A percentile compares a stretch with the other conserved stretches of the same genome.
phyloP scores from a whole-genome alignment of 2,888 invertebrate species.

The Cephus pygmeus region DNA sequence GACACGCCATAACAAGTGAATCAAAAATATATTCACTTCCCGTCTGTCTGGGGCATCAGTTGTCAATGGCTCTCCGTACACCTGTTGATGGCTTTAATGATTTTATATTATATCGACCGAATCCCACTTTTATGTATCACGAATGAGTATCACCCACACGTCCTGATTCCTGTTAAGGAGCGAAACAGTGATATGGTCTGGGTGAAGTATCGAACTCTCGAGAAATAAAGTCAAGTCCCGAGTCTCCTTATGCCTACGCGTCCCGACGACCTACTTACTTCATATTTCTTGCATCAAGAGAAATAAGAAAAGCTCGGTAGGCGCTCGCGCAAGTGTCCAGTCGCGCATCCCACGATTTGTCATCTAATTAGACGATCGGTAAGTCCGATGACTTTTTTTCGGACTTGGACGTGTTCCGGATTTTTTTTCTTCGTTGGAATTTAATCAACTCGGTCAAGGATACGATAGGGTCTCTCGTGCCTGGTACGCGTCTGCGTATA shows the following conservation, averaged over 20 bases:
- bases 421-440: neutral
- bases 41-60: neutral
- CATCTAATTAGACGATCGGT: constrained; percentile 38
- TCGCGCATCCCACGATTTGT: constrained; percentile 31
- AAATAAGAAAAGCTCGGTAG: neutral
- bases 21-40: neutral
- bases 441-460: constrained; percentile 6
- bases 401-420: neutral
- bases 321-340: neutral
- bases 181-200: constrained; percentile 29
- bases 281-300: neutral
- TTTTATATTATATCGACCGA: neutral
- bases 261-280: neutral
- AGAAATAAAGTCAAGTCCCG: neutral
- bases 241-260: constrained; percentile 6
- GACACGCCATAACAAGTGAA: neutral
- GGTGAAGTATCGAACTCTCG: neutral
- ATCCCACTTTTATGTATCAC: constrained; percentile 33
- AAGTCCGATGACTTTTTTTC: neutral
- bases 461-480: neutral
- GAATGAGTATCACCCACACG: constrained; percentile 41
- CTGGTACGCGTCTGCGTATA: no score
- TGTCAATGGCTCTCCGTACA: neutral
- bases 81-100: neutral
- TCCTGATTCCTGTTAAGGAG: constrained; percentile 36